Conservation (phyloP, 2,113 vertebrate genomes). For the Oncorhynchus clarkii region DNA sequence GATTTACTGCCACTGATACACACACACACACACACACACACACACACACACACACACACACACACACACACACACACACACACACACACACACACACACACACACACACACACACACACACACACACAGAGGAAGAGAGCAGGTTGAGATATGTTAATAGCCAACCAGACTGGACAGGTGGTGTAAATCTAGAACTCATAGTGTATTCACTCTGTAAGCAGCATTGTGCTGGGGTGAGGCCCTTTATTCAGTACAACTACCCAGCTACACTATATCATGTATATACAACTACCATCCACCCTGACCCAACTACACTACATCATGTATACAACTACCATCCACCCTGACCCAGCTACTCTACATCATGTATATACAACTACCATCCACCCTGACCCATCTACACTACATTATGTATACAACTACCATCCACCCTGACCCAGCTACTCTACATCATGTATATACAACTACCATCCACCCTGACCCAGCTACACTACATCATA, state of each 20-base stretch:
- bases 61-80: conserved; percentile 9
- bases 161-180: conserved; percentile 45
- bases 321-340: neutral
- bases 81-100: conserved; percentile 12
- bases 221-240: conserved; percentile 63
- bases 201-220: conserved; percentile 62
- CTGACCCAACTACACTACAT: conserved; percentile 47
- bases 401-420: no score
- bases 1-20: conserved; percentile 63
- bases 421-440: no score
- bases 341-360: no score
- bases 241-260: conserved; percentile 68
- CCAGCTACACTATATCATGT: conserved; percentile 54
- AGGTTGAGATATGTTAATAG: conserved; percentile 61
- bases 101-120: conserved; percentile 5
- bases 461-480: no score
- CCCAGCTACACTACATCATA: no score
- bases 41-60: neutral
- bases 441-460: no score
- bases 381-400: no score
- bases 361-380: no score
- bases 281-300: conserved; percentile 58
- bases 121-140: conserved; percentile 14
- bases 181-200: conserved; percentile 64
- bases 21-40: neutral